Evolutionary conservation across 2,797 vertebrate species (phyloP), one percentile per base, ranked within the genome.

Genomic region (Prunella strophiata): DNA sequence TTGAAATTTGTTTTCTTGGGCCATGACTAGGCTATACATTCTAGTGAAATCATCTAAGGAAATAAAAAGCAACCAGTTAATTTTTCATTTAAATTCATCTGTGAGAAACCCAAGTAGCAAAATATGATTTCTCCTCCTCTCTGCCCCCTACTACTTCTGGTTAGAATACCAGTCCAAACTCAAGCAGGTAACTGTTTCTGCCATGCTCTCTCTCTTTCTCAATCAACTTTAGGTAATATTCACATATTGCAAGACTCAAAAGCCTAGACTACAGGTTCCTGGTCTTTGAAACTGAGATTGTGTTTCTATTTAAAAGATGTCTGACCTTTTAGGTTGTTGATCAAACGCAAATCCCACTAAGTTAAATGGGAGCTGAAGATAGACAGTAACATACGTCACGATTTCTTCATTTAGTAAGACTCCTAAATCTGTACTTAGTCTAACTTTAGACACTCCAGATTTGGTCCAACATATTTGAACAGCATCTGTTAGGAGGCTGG

Each of bases 401-500:
- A 86, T 84, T 91, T 94, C 92, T 96, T 88, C 88, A 92, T 92
- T 95, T 93, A 94, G 87, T 68, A 95, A 93, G 85, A 86, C 88
- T 89, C 83, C 89, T 97, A 96, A 96, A 95, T 95, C 92, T 91
- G 89, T 91, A 87, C 77, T 91, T 95, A 94, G 84, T 59, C 94
- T 94, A 96, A 96, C 85, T 95, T 96, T 92, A 92, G 95, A 81
- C 76, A 88, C 14, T 73, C 66, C 54, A 70, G 87, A 94, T 97
- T 94, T 83, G 93, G 82, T 78, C 70, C 82, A 95, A 91, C 62
- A 34, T 74, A 89, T 77, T 63, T 81, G 66, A 92, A 78, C 58
- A 78, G 81, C 73, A 86, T 51, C 85, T 92, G 76, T 75, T 72
- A 52, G 19, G 4, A 89, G 70, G 16, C 76, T 83, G 15, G 38